These are phyloP conservation scores for Allolobophora icterica DNA, from an alignment of 2,888 invertebrate genomes.

Conservation along the genomic window DNA sequence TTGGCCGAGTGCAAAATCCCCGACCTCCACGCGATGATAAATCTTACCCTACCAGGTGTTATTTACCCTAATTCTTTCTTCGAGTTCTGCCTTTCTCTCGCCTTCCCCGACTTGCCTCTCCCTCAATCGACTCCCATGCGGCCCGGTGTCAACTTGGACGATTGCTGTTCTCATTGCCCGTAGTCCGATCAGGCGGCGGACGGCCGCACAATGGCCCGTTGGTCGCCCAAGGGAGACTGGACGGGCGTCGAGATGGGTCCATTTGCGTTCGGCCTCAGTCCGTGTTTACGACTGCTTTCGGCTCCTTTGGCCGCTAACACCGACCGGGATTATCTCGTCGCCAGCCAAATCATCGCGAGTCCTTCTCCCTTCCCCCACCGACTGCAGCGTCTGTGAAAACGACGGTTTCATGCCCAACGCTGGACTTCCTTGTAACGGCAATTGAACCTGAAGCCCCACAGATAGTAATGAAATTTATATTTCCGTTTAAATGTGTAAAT, in stretches of 20 bases:
- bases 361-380: neutral
- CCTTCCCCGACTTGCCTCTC: neutral
- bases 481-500: too few species aligned
- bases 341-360: slow-evolving; percentile 7
- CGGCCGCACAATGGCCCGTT: slow-evolving; percentile 10
- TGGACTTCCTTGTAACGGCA: slow-evolving; percentile 6
- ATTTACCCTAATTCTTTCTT: neutral
- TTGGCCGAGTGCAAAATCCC: neutral
- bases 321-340: slow-evolving; percentile 11
- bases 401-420: neutral
- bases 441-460: neutral
- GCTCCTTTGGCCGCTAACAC: slow-evolving; percentile 17
- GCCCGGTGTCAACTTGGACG: slow-evolving; percentile 17
- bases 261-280: neutral
- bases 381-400: neutral
- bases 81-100: too few species aligned
- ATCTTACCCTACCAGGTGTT: neutral
- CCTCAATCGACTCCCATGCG: neutral
- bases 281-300: neutral
- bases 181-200: neutral
- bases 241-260: neutral
- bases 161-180: neutral
- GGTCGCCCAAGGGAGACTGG: neutral
- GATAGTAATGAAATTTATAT: too few species aligned
- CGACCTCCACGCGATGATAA: neutral